Base-by-base conservation (phyloP, 2,888 invertebrate genomes). In the Aporophyla lueneburgensis region DNA sequence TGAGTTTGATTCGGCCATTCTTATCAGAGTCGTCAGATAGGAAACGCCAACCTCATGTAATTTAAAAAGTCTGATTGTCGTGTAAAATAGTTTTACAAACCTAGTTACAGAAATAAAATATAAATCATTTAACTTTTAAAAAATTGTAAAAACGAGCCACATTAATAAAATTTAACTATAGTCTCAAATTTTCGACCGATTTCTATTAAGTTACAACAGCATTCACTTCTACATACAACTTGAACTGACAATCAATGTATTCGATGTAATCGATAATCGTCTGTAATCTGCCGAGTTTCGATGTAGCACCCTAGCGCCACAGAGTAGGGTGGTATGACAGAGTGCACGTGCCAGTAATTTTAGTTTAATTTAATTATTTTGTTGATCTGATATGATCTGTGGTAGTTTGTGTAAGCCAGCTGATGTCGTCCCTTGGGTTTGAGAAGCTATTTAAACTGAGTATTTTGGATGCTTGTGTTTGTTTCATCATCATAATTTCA, bases 211-310 rank as follows among this genome's bases (percentile, higher is more conserved):
- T 40, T 21, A 33, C 16, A 62, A n/a, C 40, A 40, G 40, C 14
- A 40, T 40, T 62, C 9, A 62, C 4, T 40, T 40, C n/a, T n/a
- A 40, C 7, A 46, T 46, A 46, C 10, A 46, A 46, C 43, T 46
- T 62, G n/a, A n/a, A n/a, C 14, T 46, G 43, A 46, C 43, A 7
- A n/a, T 40, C 0, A n/a, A 7, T 40, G 86, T 84, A 88, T 88
- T 83, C 88, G 91, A 92, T 93, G 90, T 88, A 90, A 93, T 93
- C 93, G 92, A 93, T 94, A 91, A 94, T 94, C 92, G 88, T 86
- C 87, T 91, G 92, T 94, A 94, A 94, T 93, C 92, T 88, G 84
- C 86, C 89, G 77, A 88, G 88, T 88, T 89, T 89, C 88, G 88
- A 84, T 90, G 90, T 90, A 89, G 78, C 73, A 51, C 69, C 89